Conservation (phyloP, 2,888 invertebrate genomes). For the Exephanes ischioxanthus region DNA sequence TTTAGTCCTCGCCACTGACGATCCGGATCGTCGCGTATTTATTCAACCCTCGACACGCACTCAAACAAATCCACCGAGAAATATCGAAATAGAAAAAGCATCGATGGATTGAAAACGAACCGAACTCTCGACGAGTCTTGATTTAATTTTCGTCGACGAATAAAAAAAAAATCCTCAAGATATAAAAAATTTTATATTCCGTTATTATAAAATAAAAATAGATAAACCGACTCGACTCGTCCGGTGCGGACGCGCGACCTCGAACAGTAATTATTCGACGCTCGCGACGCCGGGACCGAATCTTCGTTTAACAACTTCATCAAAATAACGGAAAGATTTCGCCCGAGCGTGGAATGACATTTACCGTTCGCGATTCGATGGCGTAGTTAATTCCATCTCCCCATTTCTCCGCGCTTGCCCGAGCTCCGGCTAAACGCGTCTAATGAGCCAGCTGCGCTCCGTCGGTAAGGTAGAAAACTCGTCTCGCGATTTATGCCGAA, state of each 20-base stretch:
- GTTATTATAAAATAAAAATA: no score
- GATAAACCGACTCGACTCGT: no score
- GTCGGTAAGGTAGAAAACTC: neutral
- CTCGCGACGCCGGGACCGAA: no score
- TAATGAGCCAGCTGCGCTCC: neutral
- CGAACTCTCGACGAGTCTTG: neutral
- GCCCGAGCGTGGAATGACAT: conserved; percentile 10
- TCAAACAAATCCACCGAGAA: conserved; percentile 8
- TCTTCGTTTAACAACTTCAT: neutral
- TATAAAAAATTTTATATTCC: no score
- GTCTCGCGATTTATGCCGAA: conserved; percentile 32
- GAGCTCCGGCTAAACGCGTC: neutral
- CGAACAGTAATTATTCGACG: no score
- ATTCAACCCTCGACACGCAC: conserved; percentile 13
- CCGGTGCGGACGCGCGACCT: no score
- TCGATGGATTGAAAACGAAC: conserved; percentile 6
- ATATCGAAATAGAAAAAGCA: neutral
- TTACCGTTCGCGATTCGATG: conserved; percentile 6
- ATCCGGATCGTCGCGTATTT: neutral
- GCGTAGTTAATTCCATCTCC: neutral
- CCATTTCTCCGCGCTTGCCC: no score
- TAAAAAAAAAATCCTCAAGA: no score
- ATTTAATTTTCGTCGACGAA: no score
- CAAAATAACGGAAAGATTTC: conserved; percentile 32
- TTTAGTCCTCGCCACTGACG: neutral